Evolutionary conservation across 2,888 invertebrate species (phyloP).

Genomic region (Erebia ligea): DNA sequence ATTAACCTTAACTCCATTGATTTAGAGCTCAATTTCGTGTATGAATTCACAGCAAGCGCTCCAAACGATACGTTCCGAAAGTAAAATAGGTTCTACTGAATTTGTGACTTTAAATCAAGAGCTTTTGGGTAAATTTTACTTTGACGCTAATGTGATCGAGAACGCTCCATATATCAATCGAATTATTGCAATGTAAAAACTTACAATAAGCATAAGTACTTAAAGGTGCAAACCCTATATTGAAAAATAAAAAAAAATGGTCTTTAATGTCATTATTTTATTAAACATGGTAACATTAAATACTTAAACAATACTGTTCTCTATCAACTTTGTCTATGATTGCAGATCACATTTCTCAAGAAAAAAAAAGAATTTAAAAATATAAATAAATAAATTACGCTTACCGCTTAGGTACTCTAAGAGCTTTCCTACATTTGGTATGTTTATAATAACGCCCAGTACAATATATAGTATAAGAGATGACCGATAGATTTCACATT

Average conservation of each 20-base stretch:
- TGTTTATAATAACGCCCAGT: not conserved
- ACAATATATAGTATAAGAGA: slow-evolving; percentile 11
- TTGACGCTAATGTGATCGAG: no score
- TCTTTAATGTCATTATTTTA: slow-evolving; percentile 52
- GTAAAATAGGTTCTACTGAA: no score
- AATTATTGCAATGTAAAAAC: no score
- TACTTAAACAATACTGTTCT: slow-evolving; percentile 53
- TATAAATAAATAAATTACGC: slow-evolving; percentile 60
- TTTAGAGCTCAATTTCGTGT: no score
- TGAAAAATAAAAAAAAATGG: slow-evolving; percentile 39
- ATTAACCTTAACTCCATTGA: no score
- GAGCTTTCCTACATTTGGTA: slow-evolving; percentile 29
- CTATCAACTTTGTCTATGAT: slow-evolving; percentile 41
- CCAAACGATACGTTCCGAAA: no score
- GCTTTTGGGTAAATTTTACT: no score
- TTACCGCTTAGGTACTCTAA: slow-evolving; percentile 50
- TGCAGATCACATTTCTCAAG: slow-evolving; percentile 55
- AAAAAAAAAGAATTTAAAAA: slow-evolving; percentile 41
- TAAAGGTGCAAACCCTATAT: not conserved
- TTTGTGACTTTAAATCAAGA: no score
- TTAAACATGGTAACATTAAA: slow-evolving; percentile 61
- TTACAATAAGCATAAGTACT: not conserved
- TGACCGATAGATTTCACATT: not conserved
- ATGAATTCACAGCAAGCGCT: no score
- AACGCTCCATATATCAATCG: no score